Evolutionary conservation across 2,797 vertebrate genomes (phyloP).

Genomic region (Gallinago nigripennis): DNA sequence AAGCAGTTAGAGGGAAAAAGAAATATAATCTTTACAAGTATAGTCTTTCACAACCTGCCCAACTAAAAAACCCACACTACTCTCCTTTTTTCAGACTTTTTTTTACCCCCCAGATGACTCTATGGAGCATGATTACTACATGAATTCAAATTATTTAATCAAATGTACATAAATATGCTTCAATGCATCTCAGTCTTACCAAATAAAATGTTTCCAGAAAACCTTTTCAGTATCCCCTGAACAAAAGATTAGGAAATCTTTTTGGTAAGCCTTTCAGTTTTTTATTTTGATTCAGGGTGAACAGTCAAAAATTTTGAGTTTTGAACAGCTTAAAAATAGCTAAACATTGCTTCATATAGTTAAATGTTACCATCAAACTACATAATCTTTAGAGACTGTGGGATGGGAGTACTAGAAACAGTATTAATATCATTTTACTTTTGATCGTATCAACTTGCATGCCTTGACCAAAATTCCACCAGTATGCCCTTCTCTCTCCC

Average conservation of each 20-base stretch:
- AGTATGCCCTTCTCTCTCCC: neutral
- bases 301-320: neutral
- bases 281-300: neutral
- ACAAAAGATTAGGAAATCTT: neutral
- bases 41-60: neutral
- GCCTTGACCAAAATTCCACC: neutral
- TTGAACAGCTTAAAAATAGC: neutral
- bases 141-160: neutral
- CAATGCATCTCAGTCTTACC: neutral
- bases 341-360: neutral
- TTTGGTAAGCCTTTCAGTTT: neutral
- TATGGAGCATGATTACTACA: neutral
- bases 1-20: neutral
- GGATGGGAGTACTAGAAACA: neutral
- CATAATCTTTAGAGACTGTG: neutral
- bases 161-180: neutral
- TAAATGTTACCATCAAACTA: neutral
- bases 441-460: neutral
- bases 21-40: neutral
- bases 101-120: neutral
- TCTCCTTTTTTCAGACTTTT: neutral
- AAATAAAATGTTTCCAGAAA: neutral
- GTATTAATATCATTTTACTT: neutral
- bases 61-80: neutral
- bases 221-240: neutral